Evolutionary conservation across 2,113 vertebrate genomes (phyloP).

Genomic region (Brienomyrus longianalis): DNA sequence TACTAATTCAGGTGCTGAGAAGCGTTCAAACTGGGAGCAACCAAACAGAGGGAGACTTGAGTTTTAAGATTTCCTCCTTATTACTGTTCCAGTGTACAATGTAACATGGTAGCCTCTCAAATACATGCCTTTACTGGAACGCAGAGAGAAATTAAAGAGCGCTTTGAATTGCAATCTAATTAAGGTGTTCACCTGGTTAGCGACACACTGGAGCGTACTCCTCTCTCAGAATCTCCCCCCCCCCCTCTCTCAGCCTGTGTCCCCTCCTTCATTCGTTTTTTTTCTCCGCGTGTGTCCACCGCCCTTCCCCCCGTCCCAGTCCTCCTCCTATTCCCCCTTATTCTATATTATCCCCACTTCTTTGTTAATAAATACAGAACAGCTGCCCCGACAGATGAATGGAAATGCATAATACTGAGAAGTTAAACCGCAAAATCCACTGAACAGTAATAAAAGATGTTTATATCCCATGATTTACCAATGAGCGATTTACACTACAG

Average conservation of each 20-base stretch:
- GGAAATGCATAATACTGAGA: neutral
- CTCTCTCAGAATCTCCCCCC: constrained; percentile 66
- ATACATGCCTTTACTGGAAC: neutral
- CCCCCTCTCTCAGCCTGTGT: constrained; percentile 45
- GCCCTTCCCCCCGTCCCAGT: constrained; percentile 38
- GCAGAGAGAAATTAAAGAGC: constrained; percentile 44
- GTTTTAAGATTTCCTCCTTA: neutral
- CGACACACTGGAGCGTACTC: constrained; percentile 56
- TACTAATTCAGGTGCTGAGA: constrained; percentile 44
- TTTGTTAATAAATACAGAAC: constrained; percentile 65
- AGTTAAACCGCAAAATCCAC: constrained; percentile 28
- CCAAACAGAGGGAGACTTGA: constrained; percentile 38
- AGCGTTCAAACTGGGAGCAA: constrained; percentile 42
- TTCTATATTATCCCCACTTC: constrained; percentile 31
- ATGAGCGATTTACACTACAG: neutral
- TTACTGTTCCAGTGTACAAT: neutral
- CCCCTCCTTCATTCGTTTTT: constrained; percentile 44
- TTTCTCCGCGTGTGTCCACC: constrained; percentile 23
- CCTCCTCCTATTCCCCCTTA: neutral
- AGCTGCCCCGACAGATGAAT: constrained; percentile 51
- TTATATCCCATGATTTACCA: neutral
- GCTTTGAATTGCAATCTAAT: constrained; percentile 69
- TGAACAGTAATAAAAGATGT: constrained; percentile 40
- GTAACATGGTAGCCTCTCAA: neutral
- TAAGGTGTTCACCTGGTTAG: constrained; percentile 71